phyloP scores from a whole-genome alignment of 2,113 vertebrate genomes.

The Oreochromis niloticus region DNA sequence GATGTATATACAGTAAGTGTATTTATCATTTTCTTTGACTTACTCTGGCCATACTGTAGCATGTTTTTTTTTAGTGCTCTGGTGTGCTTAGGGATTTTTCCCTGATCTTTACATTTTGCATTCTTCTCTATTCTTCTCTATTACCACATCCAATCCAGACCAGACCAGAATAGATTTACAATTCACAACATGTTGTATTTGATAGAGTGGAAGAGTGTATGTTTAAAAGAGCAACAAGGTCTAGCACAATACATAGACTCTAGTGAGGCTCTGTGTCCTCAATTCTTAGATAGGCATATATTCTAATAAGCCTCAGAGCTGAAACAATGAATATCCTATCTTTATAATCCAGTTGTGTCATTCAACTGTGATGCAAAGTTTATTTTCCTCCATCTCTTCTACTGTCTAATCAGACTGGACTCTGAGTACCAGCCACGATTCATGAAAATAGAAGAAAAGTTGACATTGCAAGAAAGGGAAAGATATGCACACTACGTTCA shows the following conservation, averaged over 20 bases:
- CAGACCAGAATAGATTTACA: neutral
- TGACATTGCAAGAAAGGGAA: neutral
- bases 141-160: neutral
- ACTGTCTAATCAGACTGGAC: neutral
- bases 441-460: neutral
- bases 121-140: neutral
- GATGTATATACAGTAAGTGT: neutral
- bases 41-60: neutral
- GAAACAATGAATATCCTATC: neutral
- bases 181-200: neutral
- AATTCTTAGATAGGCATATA: constrained; percentile 2
- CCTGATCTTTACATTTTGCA: neutral
- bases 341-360: neutral
- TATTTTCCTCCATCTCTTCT: neutral
- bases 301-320: neutral
- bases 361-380: neutral
- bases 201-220: neutral
- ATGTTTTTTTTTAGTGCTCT: neutral
- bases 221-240: neutral
- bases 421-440: neutral
- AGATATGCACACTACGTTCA: neutral
- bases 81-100: neutral
- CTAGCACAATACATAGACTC: neutral
- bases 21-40: neutral
- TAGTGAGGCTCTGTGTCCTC: too few species aligned